These are phyloP conservation scores for Anas georgica DNA, from an alignment of 2,797 vertebrate genomes.

Conservation along the genomic window DNA sequence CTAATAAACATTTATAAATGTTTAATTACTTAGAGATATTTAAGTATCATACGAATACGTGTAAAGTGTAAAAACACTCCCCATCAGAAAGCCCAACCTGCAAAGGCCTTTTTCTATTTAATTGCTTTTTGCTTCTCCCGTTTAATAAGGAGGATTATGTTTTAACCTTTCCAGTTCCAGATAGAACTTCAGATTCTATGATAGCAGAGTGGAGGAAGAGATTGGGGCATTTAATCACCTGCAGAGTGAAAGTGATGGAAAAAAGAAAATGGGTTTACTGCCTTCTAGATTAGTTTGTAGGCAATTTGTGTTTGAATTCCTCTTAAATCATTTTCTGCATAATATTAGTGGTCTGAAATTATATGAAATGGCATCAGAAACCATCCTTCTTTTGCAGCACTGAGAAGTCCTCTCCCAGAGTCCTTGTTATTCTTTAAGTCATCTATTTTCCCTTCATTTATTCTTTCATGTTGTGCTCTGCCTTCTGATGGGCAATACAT, in stretches of 20 bases:
- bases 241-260: conserved; percentile 9
- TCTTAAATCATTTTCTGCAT: conserved; percentile 37
- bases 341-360: not conserved
- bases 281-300: conserved; percentile 20
- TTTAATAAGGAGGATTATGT: conserved; percentile 31
- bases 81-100: not conserved
- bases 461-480: conserved; percentile 3
- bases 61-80: conserved; percentile 14
- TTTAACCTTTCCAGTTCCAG: conserved; percentile 56
- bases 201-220: not conserved
- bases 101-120: conserved; percentile 29
- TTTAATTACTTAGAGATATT: conserved; percentile 69
- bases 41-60: conserved; percentile 58
- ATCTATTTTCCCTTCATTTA: conserved; percentile 30
- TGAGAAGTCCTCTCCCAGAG: not conserved
- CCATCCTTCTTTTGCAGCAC: not conserved
- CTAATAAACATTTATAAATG: conserved; percentile 72
- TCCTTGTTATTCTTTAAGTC: not conserved
- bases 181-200: conserved; percentile 25
- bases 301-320: conserved; percentile 47
- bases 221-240: conserved; percentile 26
- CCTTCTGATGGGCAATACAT: not conserved
- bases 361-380: not conserved
- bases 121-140: not conserved
- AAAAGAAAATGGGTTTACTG: conserved; percentile 42